A percentile compares a stretch with the other conserved stretches of the same genome.
Conservation (phyloP, 2,888 invertebrate genomes). For the Seira ritae region DNA sequence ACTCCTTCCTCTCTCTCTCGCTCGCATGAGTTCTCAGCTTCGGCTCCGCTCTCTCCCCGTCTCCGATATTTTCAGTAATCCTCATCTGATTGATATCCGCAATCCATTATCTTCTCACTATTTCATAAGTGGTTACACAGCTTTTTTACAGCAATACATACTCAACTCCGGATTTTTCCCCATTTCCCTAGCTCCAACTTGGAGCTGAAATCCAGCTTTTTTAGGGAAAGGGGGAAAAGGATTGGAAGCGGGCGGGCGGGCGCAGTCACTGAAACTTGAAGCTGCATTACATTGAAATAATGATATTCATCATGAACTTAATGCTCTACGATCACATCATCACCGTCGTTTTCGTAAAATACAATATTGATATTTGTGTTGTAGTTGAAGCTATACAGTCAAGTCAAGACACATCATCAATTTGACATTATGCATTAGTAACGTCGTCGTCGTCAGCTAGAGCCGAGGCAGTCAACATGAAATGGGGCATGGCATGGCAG, state of each 20-base stretch:
- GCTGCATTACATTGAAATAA: background rate
- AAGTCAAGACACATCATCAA: background rate
- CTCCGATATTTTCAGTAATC: conserved; percentile 12
- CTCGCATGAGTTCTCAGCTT: background rate
- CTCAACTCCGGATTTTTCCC: background rate
- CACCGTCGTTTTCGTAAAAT: background rate
- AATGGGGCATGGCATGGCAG: background rate
- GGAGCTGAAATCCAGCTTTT: background rate
- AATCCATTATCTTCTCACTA: conserved; percentile 25
- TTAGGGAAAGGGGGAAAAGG: background rate
- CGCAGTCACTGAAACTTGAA: background rate
- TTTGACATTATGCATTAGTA: background rate
- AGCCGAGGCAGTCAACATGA: background rate
- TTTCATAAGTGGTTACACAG: conserved; percentile 13
- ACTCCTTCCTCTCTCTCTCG: background rate
- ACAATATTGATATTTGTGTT: background rate
- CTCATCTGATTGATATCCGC: conserved; percentile 43
- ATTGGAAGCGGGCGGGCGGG: background rate
- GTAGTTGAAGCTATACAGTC: too few species aligned
- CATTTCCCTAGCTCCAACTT: too few species aligned
- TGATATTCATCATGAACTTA: background rate
- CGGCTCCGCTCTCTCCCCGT: background rate
- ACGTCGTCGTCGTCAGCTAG: too few species aligned
- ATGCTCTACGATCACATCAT: background rate
- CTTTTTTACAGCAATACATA: background rate